A percentile compares a stretch with the other conserved stretches of the same genome.
Evolutionary conservation across 1,140 invertebrate species (phyloP).

Genomic region (Antheraea pernyi): DNA sequence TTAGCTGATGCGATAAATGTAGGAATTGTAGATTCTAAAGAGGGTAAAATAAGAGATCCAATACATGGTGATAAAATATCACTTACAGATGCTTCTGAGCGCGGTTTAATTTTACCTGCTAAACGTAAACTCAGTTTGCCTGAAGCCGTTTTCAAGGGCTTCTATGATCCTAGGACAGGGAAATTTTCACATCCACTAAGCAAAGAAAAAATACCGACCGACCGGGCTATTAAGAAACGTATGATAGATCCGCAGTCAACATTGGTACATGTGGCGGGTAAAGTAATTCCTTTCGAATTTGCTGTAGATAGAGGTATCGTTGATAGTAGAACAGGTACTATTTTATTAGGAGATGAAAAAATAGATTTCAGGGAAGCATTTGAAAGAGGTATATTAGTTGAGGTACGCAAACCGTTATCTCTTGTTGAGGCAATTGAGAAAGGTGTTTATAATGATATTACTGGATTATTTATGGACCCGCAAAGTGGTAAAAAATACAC

Average conservation of each 20-base stretch:
- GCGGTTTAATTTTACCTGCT: slow-evolving; percentile 89
- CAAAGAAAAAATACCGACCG: slow-evolving; percentile 87
- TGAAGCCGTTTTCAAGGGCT: slow-evolving; percentile 92
- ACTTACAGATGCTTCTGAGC: slow-evolving; percentile 88
- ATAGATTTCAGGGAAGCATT: slow-evolving; percentile 92
- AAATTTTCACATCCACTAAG: slow-evolving; percentile 85
- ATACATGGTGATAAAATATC: slow-evolving; percentile 86
- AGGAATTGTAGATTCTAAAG: slow-evolving; percentile 90
- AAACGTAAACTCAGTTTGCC: slow-evolving; percentile 91
- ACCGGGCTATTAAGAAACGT: slow-evolving; percentile 88
- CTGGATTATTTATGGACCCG: slow-evolving; percentile 90
- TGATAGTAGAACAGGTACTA: slow-evolving; percentile 86
- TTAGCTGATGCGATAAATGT: slow-evolving; percentile 89
- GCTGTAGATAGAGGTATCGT: slow-evolving; percentile 90
- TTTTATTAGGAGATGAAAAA: slow-evolving; percentile 81
- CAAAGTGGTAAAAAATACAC: slow-evolving; percentile 87
- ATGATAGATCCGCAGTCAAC: slow-evolving; percentile 91
- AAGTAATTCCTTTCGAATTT: slow-evolving; percentile 89
- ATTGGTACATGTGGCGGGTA: slow-evolving; percentile 86
- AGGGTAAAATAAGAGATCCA: slow-evolving; percentile 89
- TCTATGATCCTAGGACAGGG: slow-evolving; percentile 87
- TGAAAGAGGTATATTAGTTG: slow-evolving; percentile 89
- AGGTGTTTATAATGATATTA: slow-evolving; percentile 88
- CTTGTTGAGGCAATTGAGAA: slow-evolving; percentile 92
- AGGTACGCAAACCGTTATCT: slow-evolving; percentile 89